Percentiles rank a stretch among this genome's conserved stretches.
Evolutionary conservation across 2,888 invertebrate species (phyloP).

Genomic region (Myathropa florea): DNA sequence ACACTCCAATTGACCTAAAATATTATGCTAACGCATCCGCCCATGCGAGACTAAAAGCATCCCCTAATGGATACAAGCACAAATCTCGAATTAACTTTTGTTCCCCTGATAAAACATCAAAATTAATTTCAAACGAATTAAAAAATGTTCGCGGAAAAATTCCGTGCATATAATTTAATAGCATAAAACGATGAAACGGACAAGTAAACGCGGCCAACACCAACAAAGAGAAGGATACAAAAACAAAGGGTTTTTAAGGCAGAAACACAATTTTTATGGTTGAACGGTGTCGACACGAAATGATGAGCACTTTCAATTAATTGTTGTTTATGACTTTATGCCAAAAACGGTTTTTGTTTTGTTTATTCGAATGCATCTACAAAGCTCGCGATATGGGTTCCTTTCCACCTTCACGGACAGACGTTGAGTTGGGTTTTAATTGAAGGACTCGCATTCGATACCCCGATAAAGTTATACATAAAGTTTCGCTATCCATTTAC

Average conservation of each 20-base stretch:
- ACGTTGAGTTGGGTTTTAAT: background rate
- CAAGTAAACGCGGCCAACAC: background rate
- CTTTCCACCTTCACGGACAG: background rate
- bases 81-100: slow-evolving; percentile 1
- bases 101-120: background rate
- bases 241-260: background rate
- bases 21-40: background rate
- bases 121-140: background rate
- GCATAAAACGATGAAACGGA: background rate
- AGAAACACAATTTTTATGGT: background rate
- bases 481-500: background rate
- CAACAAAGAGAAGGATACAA: background rate
- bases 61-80: background rate
- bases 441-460: background rate
- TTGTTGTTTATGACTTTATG: background rate
- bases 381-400: background rate
- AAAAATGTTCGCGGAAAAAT: too few species aligned
- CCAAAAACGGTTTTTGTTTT: background rate
- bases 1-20: background rate
- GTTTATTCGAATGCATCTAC: background rate
- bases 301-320: background rate
- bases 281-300: background rate
- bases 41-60: background rate
- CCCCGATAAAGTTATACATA: background rate
- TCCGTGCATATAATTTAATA: background rate